A percentile compares a stretch with the other conserved stretches of the same genome.
Conservation (phyloP, 2,797 vertebrate species). For the Cryptoblepharus egeriae region DNA sequence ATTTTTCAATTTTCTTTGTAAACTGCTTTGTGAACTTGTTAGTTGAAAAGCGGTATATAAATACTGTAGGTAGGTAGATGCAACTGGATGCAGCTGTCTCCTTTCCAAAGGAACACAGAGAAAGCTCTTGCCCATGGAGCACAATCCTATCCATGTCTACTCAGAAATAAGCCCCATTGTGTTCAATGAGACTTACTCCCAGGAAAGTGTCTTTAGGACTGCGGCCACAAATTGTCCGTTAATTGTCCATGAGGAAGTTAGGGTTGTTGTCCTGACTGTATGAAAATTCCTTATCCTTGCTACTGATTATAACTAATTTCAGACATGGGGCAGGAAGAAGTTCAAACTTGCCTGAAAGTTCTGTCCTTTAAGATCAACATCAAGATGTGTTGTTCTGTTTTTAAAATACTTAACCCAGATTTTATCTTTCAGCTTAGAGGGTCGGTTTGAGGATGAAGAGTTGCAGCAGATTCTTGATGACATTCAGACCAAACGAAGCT, state of each 20-base stretch:
- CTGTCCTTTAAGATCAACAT: not conserved
- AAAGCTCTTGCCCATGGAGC: not conserved
- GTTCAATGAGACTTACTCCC: too few relatives aligned
- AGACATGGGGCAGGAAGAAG: not conserved
- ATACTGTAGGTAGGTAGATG: too few relatives aligned
- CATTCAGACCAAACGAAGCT: constrained; percentile 97
- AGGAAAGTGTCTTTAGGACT: too few relatives aligned
- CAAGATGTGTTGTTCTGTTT: not conserved
- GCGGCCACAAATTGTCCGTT: too few relatives aligned
- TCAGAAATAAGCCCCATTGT: too few relatives aligned
- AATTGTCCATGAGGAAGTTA: too few relatives aligned
- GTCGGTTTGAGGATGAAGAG: constrained; percentile 95
- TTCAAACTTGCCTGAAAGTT: not conserved
- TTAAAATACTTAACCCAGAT: not conserved
- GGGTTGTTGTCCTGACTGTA: too few relatives aligned
- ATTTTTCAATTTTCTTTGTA: too few relatives aligned
- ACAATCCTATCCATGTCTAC: too few relatives aligned
- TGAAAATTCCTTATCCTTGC: not conserved
- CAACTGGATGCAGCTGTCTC: not conserved
- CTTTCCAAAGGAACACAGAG: not conserved
- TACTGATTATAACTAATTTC: not conserved
- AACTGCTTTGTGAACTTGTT: too few relatives aligned
- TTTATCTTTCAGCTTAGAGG: constrained; percentile 84
- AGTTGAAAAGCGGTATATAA: too few relatives aligned
- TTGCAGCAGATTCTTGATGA: constrained; percentile 97